Base-by-base conservation (phyloP, 2,888 invertebrate species). In the Ptycholaimellus sp. region DNA sequence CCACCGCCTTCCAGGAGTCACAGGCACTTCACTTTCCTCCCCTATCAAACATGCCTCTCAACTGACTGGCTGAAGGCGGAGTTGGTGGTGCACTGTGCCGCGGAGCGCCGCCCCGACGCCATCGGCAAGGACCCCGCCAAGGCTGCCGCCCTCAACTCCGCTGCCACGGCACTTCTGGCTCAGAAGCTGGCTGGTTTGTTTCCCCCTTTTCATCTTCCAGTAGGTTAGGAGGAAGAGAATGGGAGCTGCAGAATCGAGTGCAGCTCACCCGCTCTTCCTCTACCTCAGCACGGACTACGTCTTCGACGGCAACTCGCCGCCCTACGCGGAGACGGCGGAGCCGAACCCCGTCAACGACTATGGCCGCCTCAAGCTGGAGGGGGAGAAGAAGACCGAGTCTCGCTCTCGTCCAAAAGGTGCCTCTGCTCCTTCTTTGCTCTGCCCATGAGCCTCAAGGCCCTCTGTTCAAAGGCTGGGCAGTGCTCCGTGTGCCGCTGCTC, bases 241-340 rank as follows among this genome's bases (percentile, higher is more conserved):
- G n/a, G n/a, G n/a, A n/a, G n/a, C n/a, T n/a, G n/a, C n/a, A n/a
- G n/a, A n/a, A n/a, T n/a, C n/a, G n/a, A n/a, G n/a, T n/a, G n/a
- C n/a, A n/a, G n/a, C n/a, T n/a, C n/a, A n/a, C n/a, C n/a, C n/a
- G n/a, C n/a, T n/a, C n/a, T n/a, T n/a, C n/a, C n/a, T n/a, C n/a
- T n/a, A 60, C 48, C 64, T 68, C 30, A 67, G 67, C 46, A 66
- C 66, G 33, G 66, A 68, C 46, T 68, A 68, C 51, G 66, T 68
- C 3, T 68, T 68, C 57, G 65, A 68, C 56, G 68, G 68, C 2
- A 58, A 49, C 7, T 50, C 49, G 30, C 61, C 67, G 25, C 67
- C 67, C 1, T 67, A 64, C 46, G 50, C 47, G 27, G 57, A 55
- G 27, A 50, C 50, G 25, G 61, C 53, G 39, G 38, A 43, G 23